phyloP scores from a whole-genome alignment of 2,113 vertebrate species.

The Myrmophylax atrothorax region DNA sequence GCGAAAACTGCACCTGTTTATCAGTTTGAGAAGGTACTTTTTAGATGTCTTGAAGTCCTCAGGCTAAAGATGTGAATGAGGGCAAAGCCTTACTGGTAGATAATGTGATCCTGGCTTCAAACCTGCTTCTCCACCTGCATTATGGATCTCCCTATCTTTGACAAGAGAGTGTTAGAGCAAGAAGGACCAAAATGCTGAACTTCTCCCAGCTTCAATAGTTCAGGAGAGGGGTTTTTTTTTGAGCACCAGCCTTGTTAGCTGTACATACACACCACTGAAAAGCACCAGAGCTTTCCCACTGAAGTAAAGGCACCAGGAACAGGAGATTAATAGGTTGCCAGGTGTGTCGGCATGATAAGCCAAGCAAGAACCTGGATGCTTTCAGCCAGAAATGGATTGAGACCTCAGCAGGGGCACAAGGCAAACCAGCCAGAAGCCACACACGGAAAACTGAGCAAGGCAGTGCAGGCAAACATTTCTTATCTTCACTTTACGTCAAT shows the following conservation, averaged over 20 bases:
- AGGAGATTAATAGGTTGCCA: slow-evolving; percentile 31
- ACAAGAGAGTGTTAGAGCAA: not conserved
- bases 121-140: not conserved
- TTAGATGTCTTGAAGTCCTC: not conserved
- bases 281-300: not conserved
- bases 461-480: not conserved
- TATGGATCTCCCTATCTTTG: not conserved
- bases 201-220: not conserved
- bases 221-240: not conserved
- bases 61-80: not conserved
- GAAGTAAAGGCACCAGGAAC: not conserved
- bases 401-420: not conserved
- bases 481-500: not conserved
- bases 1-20: not conserved
- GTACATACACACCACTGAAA: not conserved
- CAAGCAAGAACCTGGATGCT: not conserved
- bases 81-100: not conserved
- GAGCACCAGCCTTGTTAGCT: not conserved
- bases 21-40: not conserved
- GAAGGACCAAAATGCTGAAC: not conserved
- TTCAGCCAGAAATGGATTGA: not conserved
- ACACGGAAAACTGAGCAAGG: not conserved
- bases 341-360: slow-evolving; percentile 10
- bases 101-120: not conserved
- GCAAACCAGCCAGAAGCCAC: slow-evolving; percentile 17